Conservation (phyloP, 64 coral and sea anemone species). For the Porites australiensis region DNA sequence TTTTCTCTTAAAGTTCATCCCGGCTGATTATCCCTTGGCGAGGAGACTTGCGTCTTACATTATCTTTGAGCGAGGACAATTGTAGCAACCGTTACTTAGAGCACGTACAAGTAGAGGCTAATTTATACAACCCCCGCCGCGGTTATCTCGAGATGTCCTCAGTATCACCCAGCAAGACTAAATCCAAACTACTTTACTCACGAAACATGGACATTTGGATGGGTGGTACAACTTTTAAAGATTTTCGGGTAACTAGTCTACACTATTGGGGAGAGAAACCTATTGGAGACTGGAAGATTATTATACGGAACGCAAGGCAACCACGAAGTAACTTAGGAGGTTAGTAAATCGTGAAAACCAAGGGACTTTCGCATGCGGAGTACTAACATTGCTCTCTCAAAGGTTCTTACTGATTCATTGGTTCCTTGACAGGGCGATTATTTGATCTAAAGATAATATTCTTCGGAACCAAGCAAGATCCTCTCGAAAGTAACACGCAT, state of each 20-base stretch:
- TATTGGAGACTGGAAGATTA: slow-evolving; percentile 45
- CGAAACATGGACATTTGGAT: slow-evolving; percentile 12
- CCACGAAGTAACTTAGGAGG: background rate
- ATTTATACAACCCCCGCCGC: background rate
- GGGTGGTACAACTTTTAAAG: background rate
- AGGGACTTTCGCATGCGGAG: too few species aligned
- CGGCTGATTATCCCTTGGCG: background rate
- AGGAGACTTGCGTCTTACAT: background rate
- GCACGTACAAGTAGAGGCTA: slow-evolving; percentile 37
- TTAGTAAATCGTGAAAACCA: too few species aligned
- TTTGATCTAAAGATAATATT: background rate
- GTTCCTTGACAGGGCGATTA: background rate
- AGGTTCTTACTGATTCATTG: background rate
- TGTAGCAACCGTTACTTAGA: slow-evolving; percentile 38
- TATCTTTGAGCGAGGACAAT: background rate
- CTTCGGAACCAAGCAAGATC: background rate
- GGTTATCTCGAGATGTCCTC: slow-evolving; percentile 38
- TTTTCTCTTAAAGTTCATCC: slow-evolving; percentile 20
- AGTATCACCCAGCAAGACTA: slow-evolving; percentile 34
- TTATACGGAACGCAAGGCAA: slow-evolving; percentile 8
- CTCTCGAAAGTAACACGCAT: background rate
- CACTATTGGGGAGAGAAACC: slow-evolving; percentile 64
- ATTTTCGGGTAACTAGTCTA: slow-evolving; percentile 30
- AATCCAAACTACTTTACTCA: slow-evolving; percentile 33
- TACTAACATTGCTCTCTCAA: too few species aligned